Conservation (phyloP, 2,888 invertebrate genomes). For the Macrophya annulata region DNA sequence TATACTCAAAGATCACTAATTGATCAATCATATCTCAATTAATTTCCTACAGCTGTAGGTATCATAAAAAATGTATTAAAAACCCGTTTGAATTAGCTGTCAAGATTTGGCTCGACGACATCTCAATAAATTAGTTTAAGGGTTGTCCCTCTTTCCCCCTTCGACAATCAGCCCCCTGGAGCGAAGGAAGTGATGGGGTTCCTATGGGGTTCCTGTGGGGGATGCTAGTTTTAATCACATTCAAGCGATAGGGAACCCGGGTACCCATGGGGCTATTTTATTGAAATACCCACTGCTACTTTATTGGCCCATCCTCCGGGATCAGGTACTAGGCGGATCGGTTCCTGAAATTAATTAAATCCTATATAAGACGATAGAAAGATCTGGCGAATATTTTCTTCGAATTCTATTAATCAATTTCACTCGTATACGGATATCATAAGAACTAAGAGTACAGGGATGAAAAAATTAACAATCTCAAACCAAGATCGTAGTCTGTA, state of each 20-base stretch:
- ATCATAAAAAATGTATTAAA: constrained; percentile 37
- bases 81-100: constrained; percentile 44
- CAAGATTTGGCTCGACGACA: constrained; percentile 69
- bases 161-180: constrained; percentile 77
- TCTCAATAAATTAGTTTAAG: constrained; percentile 77
- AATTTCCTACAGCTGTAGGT: neutral
- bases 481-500: neutral
- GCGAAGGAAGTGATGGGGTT: constrained; percentile 69
- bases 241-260: constrained; percentile 61
- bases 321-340: constrained; percentile 60
- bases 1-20: neutral
- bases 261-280: constrained; percentile 72
- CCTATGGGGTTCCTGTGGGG: constrained; percentile 63
- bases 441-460: too few species aligned
- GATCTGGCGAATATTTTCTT: constrained; percentile 23
- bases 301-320: constrained; percentile 68
- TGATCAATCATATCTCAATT: neutral
- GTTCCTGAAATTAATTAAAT: constrained; percentile 52
- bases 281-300: constrained; percentile 72
- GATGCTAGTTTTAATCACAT: constrained; percentile 77
- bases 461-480: neutral
- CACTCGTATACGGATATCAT: neutral
- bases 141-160: constrained; percentile 63
- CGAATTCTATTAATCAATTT: neutral
- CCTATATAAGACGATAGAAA: constrained; percentile 28